These are phyloP conservation scores for Cepphus grylle DNA, from an alignment of 2,113 vertebrate genomes.

Conservation along the genomic window DNA sequence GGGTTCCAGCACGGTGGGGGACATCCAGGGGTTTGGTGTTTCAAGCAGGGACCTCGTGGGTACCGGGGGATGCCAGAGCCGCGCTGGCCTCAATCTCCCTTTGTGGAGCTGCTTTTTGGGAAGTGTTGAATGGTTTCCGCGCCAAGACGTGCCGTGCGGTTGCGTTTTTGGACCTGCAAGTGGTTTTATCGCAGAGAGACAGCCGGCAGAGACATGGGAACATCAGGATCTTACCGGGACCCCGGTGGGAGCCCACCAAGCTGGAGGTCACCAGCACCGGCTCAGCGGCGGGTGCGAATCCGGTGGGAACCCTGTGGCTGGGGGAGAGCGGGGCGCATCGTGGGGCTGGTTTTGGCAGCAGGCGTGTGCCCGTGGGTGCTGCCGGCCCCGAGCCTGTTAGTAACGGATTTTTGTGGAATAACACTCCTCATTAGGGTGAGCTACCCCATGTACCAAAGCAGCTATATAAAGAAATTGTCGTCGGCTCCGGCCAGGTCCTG, in stretches of 20 bases:
- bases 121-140: not conserved
- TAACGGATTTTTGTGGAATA: not conserved
- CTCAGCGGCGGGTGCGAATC: fast-evolving
- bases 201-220: not conserved
- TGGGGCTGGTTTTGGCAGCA: not conserved
- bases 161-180: not conserved
- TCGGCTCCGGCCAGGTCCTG: not conserved
- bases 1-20: fast-evolving
- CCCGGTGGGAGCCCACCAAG: not conserved
- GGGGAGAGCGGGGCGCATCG: fast-evolving
- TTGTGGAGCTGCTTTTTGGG: not conserved
- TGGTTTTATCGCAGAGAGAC: not conserved
- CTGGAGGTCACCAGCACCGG: not conserved
- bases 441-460: not conserved
- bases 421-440: not conserved
- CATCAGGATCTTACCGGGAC: fast-evolving
- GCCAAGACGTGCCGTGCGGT: fast-evolving
- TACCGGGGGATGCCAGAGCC: fast-evolving
- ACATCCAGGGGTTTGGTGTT: not conserved
- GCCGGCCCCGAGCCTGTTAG: not conserved
- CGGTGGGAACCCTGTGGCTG: fast-evolving
- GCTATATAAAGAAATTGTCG: not conserved
- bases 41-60: fast-evolving
- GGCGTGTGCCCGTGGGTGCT: fast-evolving
- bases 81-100: fast-evolving